Percentiles rank a stretch among this genome's conserved stretches.
Conservation (phyloP, 53 echinoderm and acorn worm genomes). For the Glandiceps talaboti region DNA sequence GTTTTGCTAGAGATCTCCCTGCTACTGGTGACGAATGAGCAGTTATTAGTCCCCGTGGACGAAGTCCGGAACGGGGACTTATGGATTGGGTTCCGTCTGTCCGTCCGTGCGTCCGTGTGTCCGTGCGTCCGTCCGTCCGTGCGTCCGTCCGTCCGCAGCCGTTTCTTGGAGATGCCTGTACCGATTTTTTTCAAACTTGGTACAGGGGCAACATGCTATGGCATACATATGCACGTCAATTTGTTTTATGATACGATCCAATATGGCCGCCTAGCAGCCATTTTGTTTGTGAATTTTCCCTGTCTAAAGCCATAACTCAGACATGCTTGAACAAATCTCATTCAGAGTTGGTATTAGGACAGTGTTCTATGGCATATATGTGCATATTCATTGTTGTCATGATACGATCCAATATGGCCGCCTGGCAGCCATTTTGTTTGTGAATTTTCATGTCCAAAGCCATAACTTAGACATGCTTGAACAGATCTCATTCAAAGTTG, state of each 20-base stretch:
- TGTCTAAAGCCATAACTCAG: not conserved
- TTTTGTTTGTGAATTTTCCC: not conserved
- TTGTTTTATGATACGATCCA: not conserved
- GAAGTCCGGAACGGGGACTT: not conserved
- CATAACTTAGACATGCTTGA: not conserved
- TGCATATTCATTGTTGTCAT: not conserved
- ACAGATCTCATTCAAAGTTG: not conserved
- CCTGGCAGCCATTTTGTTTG: not conserved
- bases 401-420: conserved; percentile 1
- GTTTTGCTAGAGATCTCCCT: too few species aligned
- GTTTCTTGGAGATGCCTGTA: not conserved
- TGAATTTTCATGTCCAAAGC: not conserved
- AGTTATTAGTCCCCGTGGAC: not conserved
- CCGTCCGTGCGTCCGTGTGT: not conserved
- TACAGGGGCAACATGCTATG: not conserved
- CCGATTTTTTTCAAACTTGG: not conserved
- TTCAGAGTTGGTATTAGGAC: not conserved
- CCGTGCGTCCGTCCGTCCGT: not conserved
- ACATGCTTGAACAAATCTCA: not conserved
- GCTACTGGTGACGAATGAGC: too few species aligned
- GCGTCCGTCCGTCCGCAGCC: not conserved
- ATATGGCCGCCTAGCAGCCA: not conserved
- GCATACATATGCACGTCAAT: not conserved
- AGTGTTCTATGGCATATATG: not conserved
- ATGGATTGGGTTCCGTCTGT: not conserved